Percentiles rank a stretch among this genome's conserved stretches.
phyloP scores from a whole-genome alignment of 2,888 invertebrate genomes.

The Chorisops tibialis region DNA sequence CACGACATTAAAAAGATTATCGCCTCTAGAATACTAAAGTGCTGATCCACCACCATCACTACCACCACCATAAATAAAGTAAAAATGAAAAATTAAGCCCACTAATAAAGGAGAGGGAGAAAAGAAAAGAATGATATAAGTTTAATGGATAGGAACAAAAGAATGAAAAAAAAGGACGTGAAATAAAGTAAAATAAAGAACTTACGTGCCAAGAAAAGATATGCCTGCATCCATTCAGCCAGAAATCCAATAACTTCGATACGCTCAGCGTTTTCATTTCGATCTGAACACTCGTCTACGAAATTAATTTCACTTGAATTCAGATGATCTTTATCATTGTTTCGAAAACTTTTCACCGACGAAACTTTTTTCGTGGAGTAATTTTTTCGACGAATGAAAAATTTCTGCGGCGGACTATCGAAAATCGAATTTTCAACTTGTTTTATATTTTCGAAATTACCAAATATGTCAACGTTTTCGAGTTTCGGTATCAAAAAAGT shows the following conservation, averaged over 20 bases:
- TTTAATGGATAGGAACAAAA: neutral
- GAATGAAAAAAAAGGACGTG: neutral
- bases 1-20: neutral
- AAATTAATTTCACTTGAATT: slow-evolving; percentile 16
- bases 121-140: neutral
- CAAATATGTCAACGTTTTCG: slow-evolving; percentile 30
- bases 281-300: neutral
- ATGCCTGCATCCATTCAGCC: slow-evolving; percentile 68
- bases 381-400: slow-evolving; percentile 29
- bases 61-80: slow-evolving; percentile 6
- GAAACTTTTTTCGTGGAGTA: slow-evolving; percentile 21
- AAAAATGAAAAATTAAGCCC: neutral
- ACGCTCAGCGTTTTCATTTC: slow-evolving; percentile 32
- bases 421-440: neutral
- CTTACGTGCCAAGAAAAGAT: slow-evolving; percentile 68
- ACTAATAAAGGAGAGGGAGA: neutral
- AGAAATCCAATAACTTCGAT: slow-evolving; percentile 61
- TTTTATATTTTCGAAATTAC: slow-evolving; percentile 12
- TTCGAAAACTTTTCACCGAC: slow-evolving; percentile 31
- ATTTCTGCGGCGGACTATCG: slow-evolving; percentile 4
- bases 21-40: neutral
- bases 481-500: slow-evolving; percentile 31
- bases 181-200: slow-evolving; percentile 38
- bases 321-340: slow-evolving; percentile 26
- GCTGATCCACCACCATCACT: slow-evolving; percentile 18